Evolutionary conservation across 2,888 invertebrate species (phyloP).

Genomic region (Nowickia ferox): DNA sequence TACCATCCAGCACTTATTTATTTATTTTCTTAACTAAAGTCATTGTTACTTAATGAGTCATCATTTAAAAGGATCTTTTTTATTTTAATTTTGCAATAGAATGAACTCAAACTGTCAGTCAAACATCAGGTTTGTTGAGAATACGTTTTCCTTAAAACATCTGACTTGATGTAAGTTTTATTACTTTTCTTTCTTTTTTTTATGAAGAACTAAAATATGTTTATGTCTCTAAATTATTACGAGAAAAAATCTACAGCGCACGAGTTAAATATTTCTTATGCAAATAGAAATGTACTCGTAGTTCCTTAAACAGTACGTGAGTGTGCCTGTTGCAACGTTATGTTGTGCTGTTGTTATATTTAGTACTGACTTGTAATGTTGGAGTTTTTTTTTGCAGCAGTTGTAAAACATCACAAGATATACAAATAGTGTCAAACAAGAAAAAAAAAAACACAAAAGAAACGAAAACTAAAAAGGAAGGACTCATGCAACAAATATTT

Average conservation of each 20-base stretch:
- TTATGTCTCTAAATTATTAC: constrained; percentile 41
- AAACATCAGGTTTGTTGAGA: constrained; percentile 56
- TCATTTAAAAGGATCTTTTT: constrained; percentile 42
- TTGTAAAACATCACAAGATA: constrained; percentile 50
- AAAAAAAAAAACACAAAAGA: constrained; percentile 16
- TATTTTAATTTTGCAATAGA: constrained; percentile 29
- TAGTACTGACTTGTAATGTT: constrained; percentile 22
- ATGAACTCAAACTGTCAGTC: constrained; percentile 66
- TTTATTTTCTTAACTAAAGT: not conserved
- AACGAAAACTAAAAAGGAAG: constrained; percentile 44
- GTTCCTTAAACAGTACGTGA: not conserved
- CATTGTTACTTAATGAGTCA: constrained; percentile 49
- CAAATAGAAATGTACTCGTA: constrained; percentile 41
- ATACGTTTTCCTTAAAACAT: constrained; percentile 5
- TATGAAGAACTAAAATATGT: constrained; percentile 15
- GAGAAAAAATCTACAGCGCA: constrained; percentile 44
- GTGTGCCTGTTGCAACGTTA: constrained; percentile 18
- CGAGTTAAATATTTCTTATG: constrained; percentile 44
- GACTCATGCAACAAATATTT: constrained; percentile 70
- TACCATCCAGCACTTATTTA: not conserved
- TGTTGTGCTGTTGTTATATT: constrained; percentile 30
- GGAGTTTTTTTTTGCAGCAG: constrained; percentile 28
- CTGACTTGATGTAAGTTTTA: constrained; percentile 22
- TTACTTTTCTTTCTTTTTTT: not conserved
- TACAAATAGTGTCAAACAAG: constrained; percentile 20